phyloP scores from a whole-genome alignment of 2,797 vertebrate species.

The Myotis daubentonii region DNA sequence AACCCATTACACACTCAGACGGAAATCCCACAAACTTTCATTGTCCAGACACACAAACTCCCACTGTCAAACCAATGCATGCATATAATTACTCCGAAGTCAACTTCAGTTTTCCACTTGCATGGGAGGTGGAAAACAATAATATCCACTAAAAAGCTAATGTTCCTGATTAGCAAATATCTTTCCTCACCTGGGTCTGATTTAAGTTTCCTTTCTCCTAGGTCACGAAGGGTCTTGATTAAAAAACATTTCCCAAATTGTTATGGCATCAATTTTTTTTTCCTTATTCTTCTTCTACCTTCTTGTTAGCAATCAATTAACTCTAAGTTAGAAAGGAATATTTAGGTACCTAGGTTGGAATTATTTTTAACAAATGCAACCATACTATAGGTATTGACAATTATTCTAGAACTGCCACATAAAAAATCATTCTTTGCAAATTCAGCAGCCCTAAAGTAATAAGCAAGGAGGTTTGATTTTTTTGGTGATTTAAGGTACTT shows the following conservation, averaged over 20 bases:
- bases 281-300: constrained; percentile 16
- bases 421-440: constrained; percentile 20
- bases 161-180: neutral
- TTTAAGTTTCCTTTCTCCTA: neutral
- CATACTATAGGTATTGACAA: neutral
- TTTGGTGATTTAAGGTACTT: neutral
- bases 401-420: neutral
- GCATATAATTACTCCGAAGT: neutral
- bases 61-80: neutral
- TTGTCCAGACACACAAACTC: neutral
- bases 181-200: neutral
- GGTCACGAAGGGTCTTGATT: neutral
- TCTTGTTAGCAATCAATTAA: neutral
- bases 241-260: neutral
- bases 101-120: neutral
- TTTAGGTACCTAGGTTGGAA: neutral
- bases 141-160: neutral
- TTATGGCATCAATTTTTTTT: neutral
- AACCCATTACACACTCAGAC: neutral
- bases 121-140: neutral
- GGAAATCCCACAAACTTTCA: neutral
- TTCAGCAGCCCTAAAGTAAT: neutral
- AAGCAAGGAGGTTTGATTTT: neutral
- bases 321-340: constrained; percentile 8
- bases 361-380: constrained; percentile 11